Evolutionary conservation across 2,888 invertebrate genomes (phyloP), one percentile per base, ranked within the genome.

Genomic region (Ganaspis brasiliensis): DNA sequence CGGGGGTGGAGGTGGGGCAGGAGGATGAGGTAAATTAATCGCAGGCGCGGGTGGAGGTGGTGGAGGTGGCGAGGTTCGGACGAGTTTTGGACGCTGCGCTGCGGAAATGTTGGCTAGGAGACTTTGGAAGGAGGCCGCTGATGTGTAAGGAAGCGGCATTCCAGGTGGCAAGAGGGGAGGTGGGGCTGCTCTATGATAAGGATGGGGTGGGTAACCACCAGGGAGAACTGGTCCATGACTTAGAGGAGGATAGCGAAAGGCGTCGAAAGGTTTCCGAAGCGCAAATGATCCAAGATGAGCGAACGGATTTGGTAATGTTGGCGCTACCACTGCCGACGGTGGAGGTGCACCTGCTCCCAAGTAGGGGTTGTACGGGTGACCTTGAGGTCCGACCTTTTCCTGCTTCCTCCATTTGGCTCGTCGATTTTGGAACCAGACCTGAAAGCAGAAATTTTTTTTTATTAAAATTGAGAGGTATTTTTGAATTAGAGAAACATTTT

Each of bases 381-480:
- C 97, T 87, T 97, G 96, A 0, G 97, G 97, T 0, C 97, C 97
- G 76, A 97, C 97, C 92, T 97, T 97, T 92, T 97, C 97, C 89
- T 97, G 97, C 89, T 98, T 98, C 55, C 98, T 94, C 97, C 97
- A 98, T 92, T 98, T 98, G 63, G 97, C 97, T 55, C 97, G 94
- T 1, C 97, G 94, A 91, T 98, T 98, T 93, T 98, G 97, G 92
- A 97, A 98, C 97, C 97, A 97, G 5, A 98, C 97, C 97, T 97
- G 94, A 0, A 93, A 94, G 87, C 91, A 85, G 90, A 84, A 81
- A 63, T 49, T 12, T 31, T 35, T 67, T 37, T 9, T 52, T 0
- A 16, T 37, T 37, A 19, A 6, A 16, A n/a, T 10, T 14, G 19
- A 31, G 6, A 31, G 6, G 31, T 31, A 31, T 31, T 31, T 31